Percentiles rank a stretch among this genome's conserved stretches.
These are phyloP conservation scores for Leucophora obtusa DNA, from an alignment of 2,888 invertebrate genomes.

Conservation along the genomic window DNA sequence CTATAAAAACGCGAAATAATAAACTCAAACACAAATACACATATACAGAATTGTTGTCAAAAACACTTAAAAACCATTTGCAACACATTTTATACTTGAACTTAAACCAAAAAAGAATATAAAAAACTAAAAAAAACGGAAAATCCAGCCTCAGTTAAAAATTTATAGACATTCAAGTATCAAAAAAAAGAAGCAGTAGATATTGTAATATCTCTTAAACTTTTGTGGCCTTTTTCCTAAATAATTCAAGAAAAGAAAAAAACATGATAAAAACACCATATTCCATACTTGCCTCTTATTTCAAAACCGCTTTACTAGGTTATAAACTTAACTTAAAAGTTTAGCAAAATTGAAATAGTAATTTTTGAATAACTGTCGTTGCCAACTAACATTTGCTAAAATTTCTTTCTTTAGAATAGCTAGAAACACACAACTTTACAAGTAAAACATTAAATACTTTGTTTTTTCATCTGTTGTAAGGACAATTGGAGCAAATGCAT, in stretches of 20 bases:
- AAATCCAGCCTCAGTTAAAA: conserved; percentile 47
- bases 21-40: conserved; percentile 22
- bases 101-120: conserved; percentile 11
- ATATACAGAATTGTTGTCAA: conserved; percentile 69
- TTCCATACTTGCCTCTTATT: conserved; percentile 33
- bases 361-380: conserved; percentile 62
- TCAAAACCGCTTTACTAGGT: conserved; percentile 58
- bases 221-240: conserved; percentile 46
- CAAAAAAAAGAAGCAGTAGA: not conserved
- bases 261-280: conserved; percentile 25
- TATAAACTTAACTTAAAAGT: conserved; percentile 56
- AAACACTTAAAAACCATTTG: conserved; percentile 76
- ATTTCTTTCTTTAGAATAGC: not conserved
- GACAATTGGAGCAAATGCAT: conserved; percentile 52
- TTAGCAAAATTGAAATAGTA: conserved; percentile 62
- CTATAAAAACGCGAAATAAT: conserved; percentile 21
- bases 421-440: conserved; percentile 13
- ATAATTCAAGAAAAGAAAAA: conserved; percentile 16
- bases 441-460: conserved; percentile 15
- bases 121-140: not conserved
- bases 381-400: conserved; percentile 49
- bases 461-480: conserved; percentile 4
- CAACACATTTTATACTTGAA: conserved; percentile 71
- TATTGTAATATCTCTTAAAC: conserved; percentile 33
- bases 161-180: conserved; percentile 44